Evolutionary conservation across 2,797 vertebrate genomes (phyloP).

Genomic region (Smutsia gigantea): DNA sequence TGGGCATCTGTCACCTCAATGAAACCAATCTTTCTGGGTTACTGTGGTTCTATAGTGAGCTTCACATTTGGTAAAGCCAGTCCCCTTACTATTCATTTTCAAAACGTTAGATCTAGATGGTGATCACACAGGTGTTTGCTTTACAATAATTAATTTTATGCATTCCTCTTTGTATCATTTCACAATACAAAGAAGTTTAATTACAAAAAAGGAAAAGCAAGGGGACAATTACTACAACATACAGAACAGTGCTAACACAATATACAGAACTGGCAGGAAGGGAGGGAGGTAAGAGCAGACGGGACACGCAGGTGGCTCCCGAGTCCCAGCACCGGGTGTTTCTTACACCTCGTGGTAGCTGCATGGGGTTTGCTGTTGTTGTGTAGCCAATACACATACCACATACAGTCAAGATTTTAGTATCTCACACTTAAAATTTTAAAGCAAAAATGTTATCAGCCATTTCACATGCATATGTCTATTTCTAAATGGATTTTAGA

Average conservation of each 20-base stretch:
- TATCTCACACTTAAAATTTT: not conserved
- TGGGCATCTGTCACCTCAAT: not conserved
- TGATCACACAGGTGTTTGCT: not conserved
- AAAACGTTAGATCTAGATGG: not conserved
- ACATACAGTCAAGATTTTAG: not conserved
- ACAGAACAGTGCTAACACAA: not conserved
- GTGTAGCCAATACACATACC: not conserved
- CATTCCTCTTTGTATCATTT: not conserved
- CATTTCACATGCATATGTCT: not conserved
- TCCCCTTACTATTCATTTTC: not conserved
- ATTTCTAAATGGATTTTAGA: not conserved
- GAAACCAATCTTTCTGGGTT: not conserved
- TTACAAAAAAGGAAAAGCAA: not conserved
- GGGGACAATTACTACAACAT: not conserved
- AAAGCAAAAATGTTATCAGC: not conserved
- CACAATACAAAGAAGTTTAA: not conserved
- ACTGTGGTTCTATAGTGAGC: not conserved
- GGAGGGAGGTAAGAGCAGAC: not conserved
- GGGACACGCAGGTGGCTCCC: too few species aligned
- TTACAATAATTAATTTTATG: not conserved
- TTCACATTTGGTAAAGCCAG: not conserved
- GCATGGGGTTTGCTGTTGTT: not conserved
- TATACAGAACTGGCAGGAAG: not conserved
- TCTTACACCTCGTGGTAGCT: not conserved
- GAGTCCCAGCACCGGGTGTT: not conserved